These are phyloP conservation scores for Agriotes lineatus DNA, from an alignment of 2,888 invertebrate species.

Conservation along the genomic window DNA sequence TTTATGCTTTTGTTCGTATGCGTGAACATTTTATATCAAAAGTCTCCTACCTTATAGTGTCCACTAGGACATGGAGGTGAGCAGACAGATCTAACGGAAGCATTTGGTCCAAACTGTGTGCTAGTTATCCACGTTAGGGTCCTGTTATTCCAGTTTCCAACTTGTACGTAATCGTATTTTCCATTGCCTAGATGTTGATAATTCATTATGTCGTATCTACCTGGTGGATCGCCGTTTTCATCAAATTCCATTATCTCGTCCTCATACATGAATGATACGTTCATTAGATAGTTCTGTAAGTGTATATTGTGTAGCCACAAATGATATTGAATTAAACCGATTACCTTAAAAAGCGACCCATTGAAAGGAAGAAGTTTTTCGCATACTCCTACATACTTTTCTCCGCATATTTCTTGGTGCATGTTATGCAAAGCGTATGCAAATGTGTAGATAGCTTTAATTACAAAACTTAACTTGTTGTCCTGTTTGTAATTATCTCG, in stretches of 20 bases:
- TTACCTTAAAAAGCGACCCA: conserved; percentile 75
- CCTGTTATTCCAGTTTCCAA: conserved; percentile 77
- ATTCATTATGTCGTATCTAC: conserved; percentile 85
- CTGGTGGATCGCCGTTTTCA: conserved; percentile 81
- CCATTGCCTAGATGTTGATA: conserved; percentile 71
- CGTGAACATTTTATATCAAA: neutral
- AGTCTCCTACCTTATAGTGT: conserved; percentile 70
- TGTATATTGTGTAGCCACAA: too few relatives aligned
- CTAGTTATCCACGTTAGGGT: conserved; percentile 67
- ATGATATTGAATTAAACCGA: too few relatives aligned
- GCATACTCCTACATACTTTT: conserved; percentile 69
- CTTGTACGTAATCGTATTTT: conserved; percentile 74
- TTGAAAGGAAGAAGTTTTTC: conserved; percentile 78
- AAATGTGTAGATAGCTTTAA: conserved; percentile 82
- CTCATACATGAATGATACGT: conserved; percentile 76
- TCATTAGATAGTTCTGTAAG: conserved; percentile 75
- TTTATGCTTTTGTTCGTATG: too few relatives aligned
- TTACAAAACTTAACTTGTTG: conserved; percentile 83
- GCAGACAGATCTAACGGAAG: conserved; percentile 72
- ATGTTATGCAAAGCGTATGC: conserved; percentile 80
- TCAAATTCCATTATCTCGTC: conserved; percentile 80
- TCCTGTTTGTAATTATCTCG: conserved; percentile 75
- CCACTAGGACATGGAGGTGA: conserved; percentile 75
- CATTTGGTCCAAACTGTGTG: conserved; percentile 63
- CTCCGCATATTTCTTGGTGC: conserved; percentile 75